phyloP scores from a whole-genome alignment of 2,113 vertebrate genomes.

The Salminus brasiliensis region DNA sequence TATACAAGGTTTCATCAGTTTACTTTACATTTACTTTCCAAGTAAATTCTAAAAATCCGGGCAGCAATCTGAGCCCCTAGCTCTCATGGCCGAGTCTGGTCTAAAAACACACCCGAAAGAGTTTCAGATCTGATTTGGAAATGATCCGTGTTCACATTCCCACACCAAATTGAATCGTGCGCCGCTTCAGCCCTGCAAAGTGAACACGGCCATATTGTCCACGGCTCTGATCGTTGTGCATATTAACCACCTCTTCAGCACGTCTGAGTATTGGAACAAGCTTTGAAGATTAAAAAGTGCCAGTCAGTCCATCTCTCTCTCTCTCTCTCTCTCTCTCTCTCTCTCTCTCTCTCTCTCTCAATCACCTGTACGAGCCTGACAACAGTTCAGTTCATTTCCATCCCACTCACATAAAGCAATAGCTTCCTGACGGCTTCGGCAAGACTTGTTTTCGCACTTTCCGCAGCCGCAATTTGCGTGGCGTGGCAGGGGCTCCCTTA shows the following conservation, averaged over 20 bases:
- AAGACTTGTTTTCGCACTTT: constrained; percentile 54
- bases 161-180: no score
- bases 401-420: constrained; percentile 26
- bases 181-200: not conserved
- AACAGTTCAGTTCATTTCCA: constrained; percentile 36
- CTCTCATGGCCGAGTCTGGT: no score
- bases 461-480: constrained; percentile 54
- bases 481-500: constrained; percentile 55
- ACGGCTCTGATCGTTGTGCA: not conserved
- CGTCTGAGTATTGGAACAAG: not conserved
- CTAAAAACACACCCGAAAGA: not conserved
- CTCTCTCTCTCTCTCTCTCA: not conserved
- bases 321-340: constrained; percentile 12
- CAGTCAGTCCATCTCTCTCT: not conserved
- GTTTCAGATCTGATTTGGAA: no score
- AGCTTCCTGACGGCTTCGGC: constrained; percentile 40
- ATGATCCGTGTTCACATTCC: no score
- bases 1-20: no score
- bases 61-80: no score
- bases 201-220: not conserved
- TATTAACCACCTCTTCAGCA: not conserved
- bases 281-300: constrained; percentile 29
- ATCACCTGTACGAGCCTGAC: constrained; percentile 21
- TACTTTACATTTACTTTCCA: no score
- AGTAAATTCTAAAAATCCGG: no score